Percentiles rank a stretch among this genome's conserved stretches.
phyloP scores from a whole-genome alignment of 2,113 vertebrate genomes.

The Podocnemis expansa region DNA sequence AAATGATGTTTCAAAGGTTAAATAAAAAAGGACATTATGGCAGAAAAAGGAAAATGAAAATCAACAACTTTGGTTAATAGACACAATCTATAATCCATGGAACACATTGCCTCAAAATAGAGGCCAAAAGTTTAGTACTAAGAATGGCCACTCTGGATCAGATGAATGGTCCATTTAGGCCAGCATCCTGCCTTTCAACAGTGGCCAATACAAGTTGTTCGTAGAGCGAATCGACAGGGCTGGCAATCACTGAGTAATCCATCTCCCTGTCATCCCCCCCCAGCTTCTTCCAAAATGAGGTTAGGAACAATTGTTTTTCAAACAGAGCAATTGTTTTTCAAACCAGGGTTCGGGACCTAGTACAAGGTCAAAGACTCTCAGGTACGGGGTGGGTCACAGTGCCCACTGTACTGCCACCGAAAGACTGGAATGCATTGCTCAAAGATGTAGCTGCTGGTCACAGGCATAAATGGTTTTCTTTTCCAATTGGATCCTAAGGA shows the following conservation, averaged over 20 bases:
- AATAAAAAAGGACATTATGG: neutral
- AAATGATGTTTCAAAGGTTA: neutral
- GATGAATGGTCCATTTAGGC: too few relatives aligned
- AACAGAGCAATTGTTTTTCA: too few relatives aligned
- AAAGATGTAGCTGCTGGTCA: too few relatives aligned
- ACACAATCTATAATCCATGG: neutral
- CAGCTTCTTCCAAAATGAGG: neutral
- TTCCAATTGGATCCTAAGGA: too few relatives aligned
- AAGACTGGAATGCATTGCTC: too few relatives aligned
- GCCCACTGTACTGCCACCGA: too few relatives aligned
- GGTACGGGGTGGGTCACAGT: too few relatives aligned
- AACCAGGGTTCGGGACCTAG: too few relatives aligned
- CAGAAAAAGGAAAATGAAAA: neutral
- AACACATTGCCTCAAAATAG: neutral
- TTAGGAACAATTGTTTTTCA: neutral
- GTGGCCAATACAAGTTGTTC: too few relatives aligned
- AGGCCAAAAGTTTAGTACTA: neutral
- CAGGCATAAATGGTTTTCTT: too few relatives aligned
- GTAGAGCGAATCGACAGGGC: too few relatives aligned
- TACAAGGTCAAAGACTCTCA: too few relatives aligned
- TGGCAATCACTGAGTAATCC: neutral
- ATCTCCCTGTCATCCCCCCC: neutral
- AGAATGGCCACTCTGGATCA: neutral
- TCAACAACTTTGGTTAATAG: neutral
- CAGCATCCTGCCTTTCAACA: neutral